Percentiles rank a stretch among this genome's conserved stretches.
Conservation (phyloP, 2,888 invertebrate genomes). For the Arrhopalites spinosus region DNA sequence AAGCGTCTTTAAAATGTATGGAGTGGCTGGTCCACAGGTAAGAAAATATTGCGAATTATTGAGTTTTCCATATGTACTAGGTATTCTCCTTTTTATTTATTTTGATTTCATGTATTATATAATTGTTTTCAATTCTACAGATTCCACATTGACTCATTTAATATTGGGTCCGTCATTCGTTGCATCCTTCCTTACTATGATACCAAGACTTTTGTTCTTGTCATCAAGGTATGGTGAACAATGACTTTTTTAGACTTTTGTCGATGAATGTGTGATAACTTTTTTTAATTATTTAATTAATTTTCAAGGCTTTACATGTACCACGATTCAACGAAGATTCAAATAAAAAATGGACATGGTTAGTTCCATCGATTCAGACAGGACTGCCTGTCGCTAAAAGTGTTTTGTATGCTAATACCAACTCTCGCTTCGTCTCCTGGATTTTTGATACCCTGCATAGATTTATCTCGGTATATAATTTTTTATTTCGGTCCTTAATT, state of each 20-base stretch:
- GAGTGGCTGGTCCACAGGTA: constrained; percentile 90
- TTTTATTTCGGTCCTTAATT: not conserved
- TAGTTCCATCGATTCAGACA: constrained; percentile 73
- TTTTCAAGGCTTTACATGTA: constrained; percentile 47
- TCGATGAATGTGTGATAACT: too few relatives aligned
- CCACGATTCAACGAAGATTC: constrained; percentile 38
- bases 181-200: constrained; percentile 91
- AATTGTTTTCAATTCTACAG: constrained; percentile 59
- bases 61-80: not conserved
- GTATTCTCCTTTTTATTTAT: constrained; percentile 21
- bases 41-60: not conserved
- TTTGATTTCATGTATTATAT: constrained; percentile 12
- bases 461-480: constrained; percentile 3
- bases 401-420: constrained; percentile 73
- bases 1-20: constrained; percentile 83
- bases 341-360: constrained; percentile 74
- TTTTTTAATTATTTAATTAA: not conserved
- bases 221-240: constrained; percentile 69
- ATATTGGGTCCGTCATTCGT: constrained; percentile 77
- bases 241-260: not conserved
- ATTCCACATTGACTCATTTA: constrained; percentile 86
- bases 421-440: constrained; percentile 52
- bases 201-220: constrained; percentile 80
- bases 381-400: constrained; percentile 76
- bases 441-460: constrained; percentile 46